Evolutionary conservation across 2,113 vertebrate species (phyloP), one percentile per base, ranked within the genome.

Genomic region (Girardinichthys multiradiatus): DNA sequence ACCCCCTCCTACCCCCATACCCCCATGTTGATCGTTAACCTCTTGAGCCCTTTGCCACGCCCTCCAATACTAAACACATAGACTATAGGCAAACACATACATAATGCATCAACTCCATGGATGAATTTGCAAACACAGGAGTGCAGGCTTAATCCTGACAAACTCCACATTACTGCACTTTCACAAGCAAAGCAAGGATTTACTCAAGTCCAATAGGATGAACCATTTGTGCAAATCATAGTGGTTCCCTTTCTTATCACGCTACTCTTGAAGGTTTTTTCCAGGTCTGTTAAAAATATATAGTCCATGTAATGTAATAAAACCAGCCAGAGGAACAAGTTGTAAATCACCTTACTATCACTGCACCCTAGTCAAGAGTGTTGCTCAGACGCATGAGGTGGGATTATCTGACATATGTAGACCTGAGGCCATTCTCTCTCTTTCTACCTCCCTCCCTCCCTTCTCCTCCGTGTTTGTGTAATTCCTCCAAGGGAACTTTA

Each of bases 331-430:
- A 80, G 33, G 83, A 86, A 91, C 72, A 4, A 86, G 87, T 89
- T 64, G 70, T 89, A 86, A 90, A 89, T 93, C 85, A 86, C n/a
- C 76, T 62, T 86, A 91, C 91, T 88, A 90, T 58, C 42, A 87
- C 79, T 76, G 89, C 78, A 45, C 74, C 79, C 84, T 78, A 84
- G 72, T 82, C 58, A 71, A 72, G 75, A 79, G 77, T 60, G 74
- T 87, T 54, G 15, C 70, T 85, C 74, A 87, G 86, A 80, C 66
- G 69, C 79, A 87, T 48, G 59, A 81, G 64, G 60, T 33, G n/a
- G 64, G 64, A 81, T 76, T 72, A 82, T 70, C 72, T 82, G 76
- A 89, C 73, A 78, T 64, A 76, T 89, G 76, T 76, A 74, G 77
- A 88, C 86, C 81, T 72, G 77, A 83, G 78, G 78, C 72, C 58